Percentiles rank a stretch among this genome's conserved stretches.
Evolutionary conservation across 2,888 invertebrate species (phyloP).

Genomic region (Drosophila peninsularis): DNA sequence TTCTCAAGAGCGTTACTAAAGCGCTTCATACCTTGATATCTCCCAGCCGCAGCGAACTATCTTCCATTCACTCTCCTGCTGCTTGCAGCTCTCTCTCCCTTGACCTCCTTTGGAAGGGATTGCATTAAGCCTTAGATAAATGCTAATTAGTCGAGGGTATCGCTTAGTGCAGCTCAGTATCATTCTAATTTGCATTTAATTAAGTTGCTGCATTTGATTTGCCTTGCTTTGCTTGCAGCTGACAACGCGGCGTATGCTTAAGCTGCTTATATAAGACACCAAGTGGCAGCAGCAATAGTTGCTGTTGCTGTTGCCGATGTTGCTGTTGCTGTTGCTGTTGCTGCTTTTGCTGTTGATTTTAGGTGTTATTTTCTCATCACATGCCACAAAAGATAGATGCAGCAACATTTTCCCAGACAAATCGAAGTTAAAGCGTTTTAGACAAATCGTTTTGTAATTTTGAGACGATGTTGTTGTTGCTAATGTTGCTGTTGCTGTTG

Average conservation of each 20-base stretch:
- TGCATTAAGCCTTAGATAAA: background rate
- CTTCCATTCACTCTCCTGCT: no score
- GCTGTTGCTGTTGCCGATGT: background rate
- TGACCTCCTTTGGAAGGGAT: background rate
- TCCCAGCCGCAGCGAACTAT: background rate
- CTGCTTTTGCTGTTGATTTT: constrained; percentile 27
- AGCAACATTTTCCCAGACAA: constrained; percentile 71
- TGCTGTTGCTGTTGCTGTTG: constrained; percentile 14
- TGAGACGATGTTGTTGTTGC: constrained; percentile 26
- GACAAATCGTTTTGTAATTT: constrained; percentile 76
- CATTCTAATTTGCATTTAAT: constrained; percentile 30
- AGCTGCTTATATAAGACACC: constrained; percentile 59
- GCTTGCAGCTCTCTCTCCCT: background rate
- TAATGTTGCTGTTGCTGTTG: constrained; percentile 14
- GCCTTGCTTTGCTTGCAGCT: constrained; percentile 17
- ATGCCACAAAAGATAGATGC: constrained; percentile 57
- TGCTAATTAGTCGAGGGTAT: constrained; percentile 14
- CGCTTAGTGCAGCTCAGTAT: background rate
- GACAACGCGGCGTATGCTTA: constrained; percentile 44
- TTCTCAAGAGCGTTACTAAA: no score
- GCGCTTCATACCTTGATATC: no score
- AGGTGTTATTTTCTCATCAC: constrained; percentile 57
- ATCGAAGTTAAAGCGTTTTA: constrained; percentile 53
- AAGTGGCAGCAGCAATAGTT: constrained; percentile 8
- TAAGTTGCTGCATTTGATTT: constrained; percentile 39